Evolutionary conservation across 2,888 invertebrate genomes (phyloP).

Genomic region (Coronaproctus castanopsis): DNA sequence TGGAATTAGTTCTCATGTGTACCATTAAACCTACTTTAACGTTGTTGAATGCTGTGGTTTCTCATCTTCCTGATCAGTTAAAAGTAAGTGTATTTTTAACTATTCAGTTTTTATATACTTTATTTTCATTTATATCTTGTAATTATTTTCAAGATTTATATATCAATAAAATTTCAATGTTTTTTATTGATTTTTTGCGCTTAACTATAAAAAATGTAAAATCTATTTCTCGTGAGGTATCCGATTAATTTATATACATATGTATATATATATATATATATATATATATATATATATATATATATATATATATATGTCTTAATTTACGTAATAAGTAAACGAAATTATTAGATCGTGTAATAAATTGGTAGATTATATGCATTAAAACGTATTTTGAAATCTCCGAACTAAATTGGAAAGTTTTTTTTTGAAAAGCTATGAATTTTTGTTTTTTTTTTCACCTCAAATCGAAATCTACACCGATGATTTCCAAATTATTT

Average conservation of each 20-base stretch:
- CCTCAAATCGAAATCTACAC: no score
- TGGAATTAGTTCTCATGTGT: conserved; percentile 84
- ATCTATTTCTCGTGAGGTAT: background rate
- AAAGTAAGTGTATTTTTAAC: conserved; percentile 28
- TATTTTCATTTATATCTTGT: background rate
- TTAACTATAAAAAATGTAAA: background rate
- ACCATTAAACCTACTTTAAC: conserved; percentile 82
- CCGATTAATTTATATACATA: background rate
- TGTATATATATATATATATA: background rate
- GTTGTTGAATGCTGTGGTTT: conserved; percentile 67
- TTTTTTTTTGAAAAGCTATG: no score
- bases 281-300: conserved; percentile 1
- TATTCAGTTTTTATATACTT: background rate
- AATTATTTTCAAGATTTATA: background rate
- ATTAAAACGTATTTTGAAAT: no score
- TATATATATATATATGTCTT: no score
- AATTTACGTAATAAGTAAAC: no score
- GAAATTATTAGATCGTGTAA: no score
- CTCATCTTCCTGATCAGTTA: conserved; percentile 61
- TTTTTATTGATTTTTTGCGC: no score
- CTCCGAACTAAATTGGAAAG: no score
- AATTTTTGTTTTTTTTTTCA: no score
- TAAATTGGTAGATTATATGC: no score
- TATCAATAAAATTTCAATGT: no score
- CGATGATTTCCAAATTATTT: no score